Base-by-base conservation (phyloP, 2,797 vertebrate genomes). In the Mus minutoides region DNA sequence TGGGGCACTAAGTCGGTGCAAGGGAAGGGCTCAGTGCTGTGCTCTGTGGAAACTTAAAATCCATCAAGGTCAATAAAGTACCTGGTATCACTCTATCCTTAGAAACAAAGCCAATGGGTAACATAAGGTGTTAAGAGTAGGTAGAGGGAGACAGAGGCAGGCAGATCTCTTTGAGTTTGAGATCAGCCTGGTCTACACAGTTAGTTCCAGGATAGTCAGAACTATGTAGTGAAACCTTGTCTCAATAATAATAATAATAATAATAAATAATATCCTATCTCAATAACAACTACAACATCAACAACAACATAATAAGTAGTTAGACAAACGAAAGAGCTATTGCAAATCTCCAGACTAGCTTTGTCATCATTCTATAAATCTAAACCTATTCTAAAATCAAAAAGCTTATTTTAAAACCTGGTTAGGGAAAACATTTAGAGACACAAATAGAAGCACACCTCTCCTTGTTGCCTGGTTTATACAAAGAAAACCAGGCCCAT, bases 381-480 rank as follows among this genome's bases (percentile, higher is more conserved):
- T 87, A 85, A 95, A 97, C 77, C 77, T 93, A 64, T 95, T 86
- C 80, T 88, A 96, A 96, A 96, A 94, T 97, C 91, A 90, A 97
- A 97, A 94, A 89, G 67, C 71, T 95, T 94, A 94, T 96, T 97
- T 97, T 93, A 88, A 97, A 97, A 88, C 64, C 54, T 96, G 54
- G 87, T 76, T 90, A 80, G 95, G 87, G 79, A 96, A 96, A 92
- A 94, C 88, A 88, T 77, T 94, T 94, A 90, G 67, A 34, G 85
- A 86, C 82, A 86, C 90, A 95, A 97, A 96, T 56, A 97, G 92
- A 96, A 97, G 95, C 88, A 88, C 37, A 90, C 85, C 67, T 64
- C 92, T 95, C 62, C 62, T 90, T 89, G 75, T 76, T 96, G 94
- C 88, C 71, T 95, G 26, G 56, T 91, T 95, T 83, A 71, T 83